Evolutionary conservation across 2,113 vertebrate genomes (phyloP).

Genomic region (Dasypus novemcinctus): DNA sequence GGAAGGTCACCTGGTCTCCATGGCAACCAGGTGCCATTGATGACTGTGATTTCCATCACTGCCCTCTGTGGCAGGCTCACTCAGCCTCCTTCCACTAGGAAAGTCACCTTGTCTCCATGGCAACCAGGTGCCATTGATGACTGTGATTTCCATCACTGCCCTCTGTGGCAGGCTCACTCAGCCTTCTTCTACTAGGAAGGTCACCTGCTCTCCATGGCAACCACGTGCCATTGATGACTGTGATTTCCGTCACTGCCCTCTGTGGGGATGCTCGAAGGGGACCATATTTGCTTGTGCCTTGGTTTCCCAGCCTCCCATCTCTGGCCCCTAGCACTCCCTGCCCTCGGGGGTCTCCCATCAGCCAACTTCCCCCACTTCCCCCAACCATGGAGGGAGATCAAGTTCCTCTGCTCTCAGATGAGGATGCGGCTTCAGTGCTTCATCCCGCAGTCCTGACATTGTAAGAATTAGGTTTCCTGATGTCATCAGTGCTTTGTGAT

Average conservation of each 20-base stretch:
- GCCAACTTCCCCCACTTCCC: too few species aligned
- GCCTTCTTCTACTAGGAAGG: conserved; percentile 64
- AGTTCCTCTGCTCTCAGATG: conserved; percentile 58
- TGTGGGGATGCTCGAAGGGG: not conserved
- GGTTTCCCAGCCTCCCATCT: not conserved
- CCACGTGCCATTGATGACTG: not conserved
- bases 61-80: conserved; percentile 73
- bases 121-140: conserved; percentile 10
- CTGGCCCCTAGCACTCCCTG: not conserved
- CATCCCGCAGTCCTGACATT: conserved; percentile 85
- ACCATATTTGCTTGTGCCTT: not conserved
- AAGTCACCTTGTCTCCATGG: conserved; percentile 62
- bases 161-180: conserved; percentile 76
- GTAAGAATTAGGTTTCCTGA: conserved; percentile 84
- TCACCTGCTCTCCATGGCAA: conserved; percentile 64
- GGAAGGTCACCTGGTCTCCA: conserved; percentile 66
- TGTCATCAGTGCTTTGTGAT: conserved; percentile 85
- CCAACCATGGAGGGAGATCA: conserved; percentile 56
- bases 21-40: conserved; percentile 17
- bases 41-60: not conserved
- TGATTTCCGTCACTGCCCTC: not conserved
- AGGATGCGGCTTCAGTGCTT: conserved; percentile 77
- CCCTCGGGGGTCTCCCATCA: too few species aligned
- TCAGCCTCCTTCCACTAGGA: conserved; percentile 67
- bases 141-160: not conserved